A percentile compares a stretch with the other conserved stretches of the same genome.
Evolutionary conservation across 2,888 invertebrate genomes (phyloP).

Genomic region (Ptychoptera albimana): DNA sequence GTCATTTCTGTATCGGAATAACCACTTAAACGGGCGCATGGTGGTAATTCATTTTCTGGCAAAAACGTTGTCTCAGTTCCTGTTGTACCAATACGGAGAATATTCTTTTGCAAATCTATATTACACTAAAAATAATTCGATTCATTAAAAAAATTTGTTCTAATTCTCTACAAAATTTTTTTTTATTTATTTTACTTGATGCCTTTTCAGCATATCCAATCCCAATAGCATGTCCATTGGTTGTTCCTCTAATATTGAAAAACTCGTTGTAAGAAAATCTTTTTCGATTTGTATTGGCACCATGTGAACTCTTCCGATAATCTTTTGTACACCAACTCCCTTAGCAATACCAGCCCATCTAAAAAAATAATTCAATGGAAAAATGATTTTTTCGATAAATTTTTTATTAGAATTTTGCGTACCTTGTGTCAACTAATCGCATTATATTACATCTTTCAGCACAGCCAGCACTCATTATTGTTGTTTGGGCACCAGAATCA

Average conservation of each 20-base stretch:
- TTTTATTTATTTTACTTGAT: conserved; percentile 44
- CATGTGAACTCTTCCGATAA: conserved; percentile 94
- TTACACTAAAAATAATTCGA: conserved; percentile 46
- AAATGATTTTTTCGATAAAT: too few relatives aligned
- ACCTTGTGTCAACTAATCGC: conserved; percentile 70
- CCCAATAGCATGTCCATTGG: conserved; percentile 98
- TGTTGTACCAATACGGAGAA: conserved; percentile 84
- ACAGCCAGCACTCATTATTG: conserved; percentile 94
- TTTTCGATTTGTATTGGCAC: conserved; percentile 91
- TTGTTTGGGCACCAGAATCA: conserved; percentile 94
- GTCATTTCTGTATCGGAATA: conserved; percentile 45
- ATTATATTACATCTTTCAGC: conserved; percentile 89
- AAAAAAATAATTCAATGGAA: conserved; percentile 1
- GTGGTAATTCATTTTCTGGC: conserved; percentile 49
- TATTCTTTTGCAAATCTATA: conserved; percentile 79
- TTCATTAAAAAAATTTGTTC: not conserved
- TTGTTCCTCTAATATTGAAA: conserved; percentile 91
- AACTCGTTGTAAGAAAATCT: conserved; percentile 87
- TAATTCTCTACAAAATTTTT: not conserved
- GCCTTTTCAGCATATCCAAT: conserved; percentile 90
- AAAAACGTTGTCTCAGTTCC: conserved; percentile 82
- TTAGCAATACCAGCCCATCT: conserved; percentile 93
- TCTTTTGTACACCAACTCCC: conserved; percentile 92
- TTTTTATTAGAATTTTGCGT: too few relatives aligned
- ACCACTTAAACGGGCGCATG: conserved; percentile 65